Conservation (phyloP, 2,888 invertebrate genomes). For the Parnassius mnemosyne region DNA sequence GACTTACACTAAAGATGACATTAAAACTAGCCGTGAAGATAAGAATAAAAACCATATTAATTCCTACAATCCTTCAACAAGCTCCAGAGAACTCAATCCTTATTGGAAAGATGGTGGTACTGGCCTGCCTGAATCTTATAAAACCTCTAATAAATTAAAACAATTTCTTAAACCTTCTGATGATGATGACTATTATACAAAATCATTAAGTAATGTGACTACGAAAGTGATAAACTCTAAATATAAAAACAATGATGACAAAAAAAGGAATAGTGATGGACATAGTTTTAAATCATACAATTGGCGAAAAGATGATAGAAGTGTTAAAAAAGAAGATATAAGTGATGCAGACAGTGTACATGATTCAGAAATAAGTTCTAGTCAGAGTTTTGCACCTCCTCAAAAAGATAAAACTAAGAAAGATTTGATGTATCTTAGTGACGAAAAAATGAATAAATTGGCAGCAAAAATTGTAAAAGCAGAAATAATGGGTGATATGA, state of each 20-base stretch:
- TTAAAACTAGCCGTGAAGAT: slow-evolving; percentile 71
- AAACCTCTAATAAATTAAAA: slow-evolving; percentile 57
- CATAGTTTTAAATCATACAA: slow-evolving; percentile 30
- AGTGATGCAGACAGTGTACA: slow-evolving; percentile 23
- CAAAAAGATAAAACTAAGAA: slow-evolving; percentile 27
- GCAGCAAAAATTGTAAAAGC: slow-evolving; percentile 96
- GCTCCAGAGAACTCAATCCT: slow-evolving; percentile 91
- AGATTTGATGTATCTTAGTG: slow-evolving; percentile 77
- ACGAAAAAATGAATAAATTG: slow-evolving; percentile 93
- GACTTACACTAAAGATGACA: slow-evolving; percentile 69
- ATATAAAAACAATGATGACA: slow-evolving; percentile 5
- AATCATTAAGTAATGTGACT: slow-evolving; percentile 31
- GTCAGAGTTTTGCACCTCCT: slow-evolving; percentile 26
- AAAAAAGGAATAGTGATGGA: slow-evolving; percentile 21
- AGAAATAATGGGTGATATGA: slow-evolving; percentile 92
- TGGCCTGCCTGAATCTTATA: slow-evolving; percentile 84
- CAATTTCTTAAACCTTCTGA: slow-evolving; percentile 64
- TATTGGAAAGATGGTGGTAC: slow-evolving; percentile 95
- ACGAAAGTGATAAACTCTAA: slow-evolving; percentile 23
- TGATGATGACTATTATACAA: slow-evolving; percentile 52
- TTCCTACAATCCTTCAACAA: slow-evolving; percentile 85
- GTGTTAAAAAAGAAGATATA: slow-evolving; percentile 24
- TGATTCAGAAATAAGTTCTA: slow-evolving; percentile 21
- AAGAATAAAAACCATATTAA: slow-evolving; percentile 77
- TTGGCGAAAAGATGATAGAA: slow-evolving; percentile 32